These are phyloP conservation scores for Heliconius congener DNA, from an alignment of 1,140 invertebrate genomes.

Conservation along the genomic window DNA sequence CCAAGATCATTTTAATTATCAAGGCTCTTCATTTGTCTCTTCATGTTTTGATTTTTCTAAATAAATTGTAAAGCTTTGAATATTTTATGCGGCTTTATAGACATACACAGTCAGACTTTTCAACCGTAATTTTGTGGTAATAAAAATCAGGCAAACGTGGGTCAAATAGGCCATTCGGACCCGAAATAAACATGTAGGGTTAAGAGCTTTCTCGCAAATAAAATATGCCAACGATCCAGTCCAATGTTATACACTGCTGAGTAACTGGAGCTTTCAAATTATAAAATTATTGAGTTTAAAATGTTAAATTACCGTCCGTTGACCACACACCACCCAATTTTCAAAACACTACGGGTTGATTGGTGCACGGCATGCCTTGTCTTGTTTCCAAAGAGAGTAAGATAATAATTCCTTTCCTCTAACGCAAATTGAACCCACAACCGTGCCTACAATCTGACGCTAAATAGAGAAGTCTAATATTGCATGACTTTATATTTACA, in stretches of 20 bases:
- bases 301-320: not conserved
- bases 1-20: not conserved
- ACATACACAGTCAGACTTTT: constrained; percentile 4
- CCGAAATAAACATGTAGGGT: constrained; percentile 36
- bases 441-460: no score
- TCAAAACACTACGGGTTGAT: no score
- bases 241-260: constrained; percentile 28
- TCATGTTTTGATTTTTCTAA: not conserved
- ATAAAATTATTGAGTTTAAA: constrained; percentile 7
- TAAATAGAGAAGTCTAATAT: no score
- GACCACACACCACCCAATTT: no score
- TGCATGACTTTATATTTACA: no score
- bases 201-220: constrained; percentile 30
- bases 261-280: not conserved
- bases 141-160: constrained; percentile 33
- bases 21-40: not conserved
- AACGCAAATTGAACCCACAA: no score
- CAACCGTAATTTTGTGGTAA: constrained; percentile 21
- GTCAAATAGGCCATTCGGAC: constrained; percentile 33
- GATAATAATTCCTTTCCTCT: no score
- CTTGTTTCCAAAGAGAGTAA: no score
- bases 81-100: constrained; percentile 6
- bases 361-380: no score
- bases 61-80: constrained; percentile 7
- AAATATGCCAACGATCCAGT: constrained; percentile 27